phyloP scores from a whole-genome alignment of 2,113 vertebrate species.

The Thalassoma bifasciatum region DNA sequence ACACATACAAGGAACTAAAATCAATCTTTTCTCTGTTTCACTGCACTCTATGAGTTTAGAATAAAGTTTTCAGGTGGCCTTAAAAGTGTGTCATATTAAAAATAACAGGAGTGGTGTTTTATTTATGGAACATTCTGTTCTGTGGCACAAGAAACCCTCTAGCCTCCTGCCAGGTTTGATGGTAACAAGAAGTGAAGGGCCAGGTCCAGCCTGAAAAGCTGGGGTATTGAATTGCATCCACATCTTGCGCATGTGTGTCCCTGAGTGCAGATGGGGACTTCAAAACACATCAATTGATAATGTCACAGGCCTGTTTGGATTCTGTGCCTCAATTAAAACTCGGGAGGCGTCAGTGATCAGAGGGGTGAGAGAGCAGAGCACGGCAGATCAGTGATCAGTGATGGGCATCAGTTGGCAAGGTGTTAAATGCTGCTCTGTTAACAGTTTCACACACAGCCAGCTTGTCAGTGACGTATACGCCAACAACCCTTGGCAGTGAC shows the following conservation, averaged over 20 bases:
- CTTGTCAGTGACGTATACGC: conserved; percentile 60
- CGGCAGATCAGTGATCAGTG: conserved; percentile 39
- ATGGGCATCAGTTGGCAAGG: conserved; percentile 42
- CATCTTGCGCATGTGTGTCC: not conserved
- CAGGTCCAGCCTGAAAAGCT: conserved; percentile 22
- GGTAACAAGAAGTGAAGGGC: conserved; percentile 53
- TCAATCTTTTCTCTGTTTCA: not conserved
- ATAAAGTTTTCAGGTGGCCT: conserved; percentile 1
- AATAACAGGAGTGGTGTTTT: conserved; percentile 30
- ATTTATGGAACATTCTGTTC: conserved; percentile 29
- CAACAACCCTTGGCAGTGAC: conserved; percentile 31
- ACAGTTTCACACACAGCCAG: conserved; percentile 59
- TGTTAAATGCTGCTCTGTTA: conserved; percentile 69
- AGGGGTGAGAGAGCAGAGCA: conserved; percentile 23
- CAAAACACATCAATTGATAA: conserved; percentile 48
- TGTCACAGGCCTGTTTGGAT: conserved; percentile 28
- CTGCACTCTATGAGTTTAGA: not conserved
- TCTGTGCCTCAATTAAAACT: conserved; percentile 20
- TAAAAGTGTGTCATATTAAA: conserved; percentile 19
- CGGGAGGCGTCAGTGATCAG: conserved; percentile 18
- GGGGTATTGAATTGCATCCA: conserved; percentile 16
- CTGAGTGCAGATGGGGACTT: conserved; percentile 21
- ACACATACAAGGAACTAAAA: not conserved
- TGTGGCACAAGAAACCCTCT: conserved; percentile 30
- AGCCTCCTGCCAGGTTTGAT: conserved; percentile 43